These are phyloP conservation scores for Napeogenes sylphis DNA, from an alignment of 2,888 invertebrate genomes.

Conservation along the genomic window DNA sequence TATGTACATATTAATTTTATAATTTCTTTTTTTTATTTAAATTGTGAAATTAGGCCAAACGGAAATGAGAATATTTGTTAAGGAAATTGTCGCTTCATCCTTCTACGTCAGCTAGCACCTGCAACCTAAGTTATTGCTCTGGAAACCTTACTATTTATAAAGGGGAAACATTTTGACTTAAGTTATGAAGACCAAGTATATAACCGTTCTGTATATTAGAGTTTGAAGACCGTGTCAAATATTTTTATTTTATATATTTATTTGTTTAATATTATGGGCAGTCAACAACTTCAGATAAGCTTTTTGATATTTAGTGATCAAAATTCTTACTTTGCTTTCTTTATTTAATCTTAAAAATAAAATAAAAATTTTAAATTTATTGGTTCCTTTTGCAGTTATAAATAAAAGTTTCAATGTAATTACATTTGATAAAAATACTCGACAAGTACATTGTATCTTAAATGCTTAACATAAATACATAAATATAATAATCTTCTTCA, in stretches of 20 bases:
- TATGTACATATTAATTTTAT: too few relatives aligned
- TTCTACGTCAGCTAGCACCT: constrained; percentile 29
- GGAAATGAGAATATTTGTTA: constrained; percentile 19
- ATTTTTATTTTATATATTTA: not conserved
- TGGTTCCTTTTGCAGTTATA: too few relatives aligned
- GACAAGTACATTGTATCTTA: too few relatives aligned
- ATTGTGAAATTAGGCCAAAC: not conserved
- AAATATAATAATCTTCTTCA: too few relatives aligned
- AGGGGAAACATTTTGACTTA: not conserved
- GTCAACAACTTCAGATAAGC: too few relatives aligned
- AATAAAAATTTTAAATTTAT: too few relatives aligned
- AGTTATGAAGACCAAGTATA: not conserved
- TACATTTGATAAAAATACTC: too few relatives aligned
- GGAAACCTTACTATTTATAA: constrained; percentile 18
- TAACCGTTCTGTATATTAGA: not conserved
- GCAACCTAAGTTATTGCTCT: constrained; percentile 30
- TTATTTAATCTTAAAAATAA: too few relatives aligned
- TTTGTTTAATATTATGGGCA: not conserved
- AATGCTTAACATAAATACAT: too few relatives aligned
- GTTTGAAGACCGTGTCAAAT: not conserved
- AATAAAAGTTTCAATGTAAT: too few relatives aligned
- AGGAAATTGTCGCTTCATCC: constrained; percentile 23
- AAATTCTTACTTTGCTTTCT: too few relatives aligned
- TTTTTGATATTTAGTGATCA: too few relatives aligned
- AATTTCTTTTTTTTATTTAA: not conserved